Evolutionary conservation across 64 coral and sea anemone species (phyloP), one percentile per base, ranked within the genome.

Genomic region (Orbicella faveolata): DNA sequence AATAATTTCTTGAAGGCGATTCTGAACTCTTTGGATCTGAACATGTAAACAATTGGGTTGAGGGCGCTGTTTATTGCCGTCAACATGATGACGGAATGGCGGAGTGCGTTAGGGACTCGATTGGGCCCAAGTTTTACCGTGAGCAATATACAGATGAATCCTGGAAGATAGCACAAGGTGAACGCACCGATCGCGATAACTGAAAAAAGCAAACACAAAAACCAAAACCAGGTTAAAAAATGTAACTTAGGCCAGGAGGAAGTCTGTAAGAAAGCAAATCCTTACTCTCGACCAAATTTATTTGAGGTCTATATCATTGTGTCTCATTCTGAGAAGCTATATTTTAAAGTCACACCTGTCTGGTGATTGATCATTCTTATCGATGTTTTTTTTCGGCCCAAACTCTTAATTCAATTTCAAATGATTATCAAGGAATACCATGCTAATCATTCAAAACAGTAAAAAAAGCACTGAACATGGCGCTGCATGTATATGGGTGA

Each of bases 11-110:
- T 79, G 52, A 79, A 79, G 25, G 51, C 77, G 23, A 7, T 62
- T 21, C 44, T 65, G 36, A 83, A 83, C 9, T 83, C 80, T 16
- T 67, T 41, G 1, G 62, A 83, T 13, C 80, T 83, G 17, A 83
- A 21, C 34, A 41, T n/a, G 63, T 83, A 83, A 41, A 83, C 68
- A 17, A 83, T 83, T 0, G 80, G 80, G 21, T 83, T 83, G 1
- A 83, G 34, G 23, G 61, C 34, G 62, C 80, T 68, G 63, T 83
- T 66, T 21, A 68, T 23, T 0, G 35, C 17, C 20, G 9, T 39
- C 18, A 63, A 9, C 33, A 68, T 8, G 20, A 44, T 12, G 1
- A 37, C 5, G 3, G 80, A 23, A 12, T 19, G 2, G 6, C 61
- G 61, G 19, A 83, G 61, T 67, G 4, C 18, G 15, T 18, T 68